Conservation (phyloP, 2,888 invertebrate genomes). For the Agapetus fuscipes region DNA sequence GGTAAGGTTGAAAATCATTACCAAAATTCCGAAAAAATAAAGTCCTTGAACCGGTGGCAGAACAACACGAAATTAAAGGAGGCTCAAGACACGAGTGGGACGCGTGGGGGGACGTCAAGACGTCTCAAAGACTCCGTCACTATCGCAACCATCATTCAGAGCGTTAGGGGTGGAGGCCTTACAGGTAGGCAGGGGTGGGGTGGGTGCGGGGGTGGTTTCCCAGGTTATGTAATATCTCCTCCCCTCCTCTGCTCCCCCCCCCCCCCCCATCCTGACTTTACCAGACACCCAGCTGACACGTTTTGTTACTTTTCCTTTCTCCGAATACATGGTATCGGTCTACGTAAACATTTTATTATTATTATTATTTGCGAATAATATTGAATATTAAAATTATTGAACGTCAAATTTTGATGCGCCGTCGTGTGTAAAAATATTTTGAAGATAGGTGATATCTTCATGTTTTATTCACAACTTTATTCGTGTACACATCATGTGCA, state of each 20-base stretch:
- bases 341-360: no score
- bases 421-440: no score
- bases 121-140: constrained; percentile 28
- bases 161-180: constrained; percentile 30
- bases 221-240: constrained; percentile 4
- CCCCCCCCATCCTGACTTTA: constrained; percentile 8
- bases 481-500: no score
- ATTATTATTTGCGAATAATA: no score
- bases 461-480: no score
- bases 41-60: not conserved
- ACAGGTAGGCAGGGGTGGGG: not conserved
- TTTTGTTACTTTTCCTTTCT: constrained; percentile 16
- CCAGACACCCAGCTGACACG: constrained; percentile 19
- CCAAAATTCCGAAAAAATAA: no score
- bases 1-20: no score
- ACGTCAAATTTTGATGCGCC: no score
- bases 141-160: constrained; percentile 40
- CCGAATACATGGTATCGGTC: constrained; percentile 9
- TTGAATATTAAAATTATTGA: no score
- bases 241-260: constrained; percentile 1
- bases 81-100: constrained; percentile 21
- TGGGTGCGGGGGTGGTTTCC: constrained; percentile 1
- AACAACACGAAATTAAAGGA: not conserved
- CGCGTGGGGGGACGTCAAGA: constrained; percentile 23
- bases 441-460: no score